phyloP scores from a whole-genome alignment of 2,888 invertebrate genomes.

The Dryomyza anilis region DNA sequence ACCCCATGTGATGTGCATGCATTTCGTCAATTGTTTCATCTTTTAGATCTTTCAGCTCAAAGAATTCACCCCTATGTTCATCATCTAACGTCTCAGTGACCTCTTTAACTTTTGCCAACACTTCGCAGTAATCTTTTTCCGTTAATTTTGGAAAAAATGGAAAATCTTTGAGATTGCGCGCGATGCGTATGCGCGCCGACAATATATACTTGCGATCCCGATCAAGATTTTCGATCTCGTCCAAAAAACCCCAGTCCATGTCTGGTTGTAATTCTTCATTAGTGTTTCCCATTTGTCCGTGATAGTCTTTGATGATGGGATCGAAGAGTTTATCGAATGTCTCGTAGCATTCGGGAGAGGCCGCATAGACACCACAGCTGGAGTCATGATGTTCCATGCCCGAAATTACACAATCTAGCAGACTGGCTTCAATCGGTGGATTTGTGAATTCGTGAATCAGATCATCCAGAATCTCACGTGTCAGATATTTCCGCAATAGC shows the following conservation, averaged over 20 bases:
- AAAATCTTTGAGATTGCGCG: conserved; percentile 66
- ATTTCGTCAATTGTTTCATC: conserved; percentile 67
- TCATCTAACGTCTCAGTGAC: conserved; percentile 62
- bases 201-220: conserved; percentile 67
- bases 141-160: conserved; percentile 72
- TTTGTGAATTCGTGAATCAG: conserved; percentile 65
- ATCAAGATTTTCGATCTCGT: conserved; percentile 68
- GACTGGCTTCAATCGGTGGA: conserved; percentile 64
- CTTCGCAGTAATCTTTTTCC: conserved; percentile 67
- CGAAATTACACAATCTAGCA: conserved; percentile 69
- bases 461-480: conserved; percentile 64
- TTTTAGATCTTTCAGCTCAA: conserved; percentile 66
- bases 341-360: conserved; percentile 70
- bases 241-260: conserved; percentile 68
- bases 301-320: conserved; percentile 72
- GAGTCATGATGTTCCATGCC: conserved; percentile 71
- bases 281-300: conserved; percentile 57
- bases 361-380: conserved; percentile 69
- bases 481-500: conserved; percentile 69
- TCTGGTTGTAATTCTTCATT: conserved; percentile 67
- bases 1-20: conserved; percentile 69
- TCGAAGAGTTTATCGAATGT: conserved; percentile 69
- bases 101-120: conserved; percentile 64
- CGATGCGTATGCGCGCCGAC: conserved; percentile 70
- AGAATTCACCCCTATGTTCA: conserved; percentile 68